Conservation (phyloP, 2,888 invertebrate genomes). For the Stenodema calcarata region DNA sequence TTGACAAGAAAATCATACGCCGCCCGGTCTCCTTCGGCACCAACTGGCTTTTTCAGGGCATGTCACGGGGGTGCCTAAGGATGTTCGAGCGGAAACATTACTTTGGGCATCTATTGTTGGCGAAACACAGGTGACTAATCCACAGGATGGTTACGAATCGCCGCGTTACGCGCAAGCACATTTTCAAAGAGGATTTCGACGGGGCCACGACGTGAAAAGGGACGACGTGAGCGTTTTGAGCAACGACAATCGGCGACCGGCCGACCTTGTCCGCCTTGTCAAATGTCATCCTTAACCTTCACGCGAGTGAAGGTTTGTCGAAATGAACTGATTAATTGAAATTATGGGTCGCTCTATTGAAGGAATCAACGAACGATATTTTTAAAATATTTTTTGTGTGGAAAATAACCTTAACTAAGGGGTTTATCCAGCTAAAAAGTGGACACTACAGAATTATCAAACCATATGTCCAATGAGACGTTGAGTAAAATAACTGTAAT, state of each 20-base stretch:
- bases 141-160: not conserved
- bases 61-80: not conserved
- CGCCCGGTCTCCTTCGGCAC: not conserved
- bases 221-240: not conserved
- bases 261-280: not conserved
- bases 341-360: too few species aligned
- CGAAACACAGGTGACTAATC: not conserved
- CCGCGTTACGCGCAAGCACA: not conserved
- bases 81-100: not conserved
- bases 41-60: not conserved
- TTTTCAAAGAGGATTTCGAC: not conserved
- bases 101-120: not conserved
- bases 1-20: constrained; percentile 39
- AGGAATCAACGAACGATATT: too few species aligned
- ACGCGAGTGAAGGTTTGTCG: too few species aligned
- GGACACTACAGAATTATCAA: too few species aligned
- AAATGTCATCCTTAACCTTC: too few species aligned
- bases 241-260: not conserved
- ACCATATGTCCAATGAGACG: too few species aligned
- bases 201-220: not conserved
- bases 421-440: too few species aligned
- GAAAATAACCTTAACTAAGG: too few species aligned
- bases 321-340: too few species aligned
- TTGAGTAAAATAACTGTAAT: too few species aligned
- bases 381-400: too few species aligned